These are phyloP conservation scores for Drosophila borealis DNA, from an alignment of 2,888 invertebrate genomes.

Conservation along the genomic window DNA sequence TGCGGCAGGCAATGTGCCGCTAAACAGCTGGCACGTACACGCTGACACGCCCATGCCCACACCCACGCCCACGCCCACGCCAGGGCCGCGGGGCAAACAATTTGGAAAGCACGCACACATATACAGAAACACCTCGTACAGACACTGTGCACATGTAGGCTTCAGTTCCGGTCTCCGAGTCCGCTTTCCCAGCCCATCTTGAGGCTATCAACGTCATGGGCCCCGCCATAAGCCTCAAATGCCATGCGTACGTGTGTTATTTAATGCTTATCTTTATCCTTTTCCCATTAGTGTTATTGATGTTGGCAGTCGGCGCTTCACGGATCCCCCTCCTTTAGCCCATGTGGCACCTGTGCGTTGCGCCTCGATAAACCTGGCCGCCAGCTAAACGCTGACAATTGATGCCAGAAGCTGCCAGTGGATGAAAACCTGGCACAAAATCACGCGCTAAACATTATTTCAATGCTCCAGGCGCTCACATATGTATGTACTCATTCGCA, in stretches of 20 bases:
- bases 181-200: constrained; percentile 3
- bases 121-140: not conserved
- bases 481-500: constrained; percentile 46
- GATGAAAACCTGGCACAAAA: constrained; percentile 54
- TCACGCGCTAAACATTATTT: constrained; percentile 80
- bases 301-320: constrained; percentile 64
- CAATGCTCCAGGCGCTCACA: constrained; percentile 67
- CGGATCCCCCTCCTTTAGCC: not conserved
- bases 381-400: constrained; percentile 77
- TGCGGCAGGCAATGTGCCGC: constrained; percentile 38
- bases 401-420: constrained; percentile 63
- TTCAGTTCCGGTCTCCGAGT: constrained; percentile 24
- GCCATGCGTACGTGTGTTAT: constrained; percentile 74
- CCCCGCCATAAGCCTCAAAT: constrained; percentile 55
- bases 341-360: constrained; percentile 33
- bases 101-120: constrained; percentile 41
- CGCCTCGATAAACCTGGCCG: constrained; percentile 65
- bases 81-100: constrained; percentile 50
- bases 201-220: constrained; percentile 57
- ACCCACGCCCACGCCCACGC: constrained; percentile 40
- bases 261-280: constrained; percentile 82
- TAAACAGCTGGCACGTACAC: constrained; percentile 71
- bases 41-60: constrained; percentile 40
- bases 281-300: constrained; percentile 82
- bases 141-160: constrained; percentile 21